Evolutionary conservation across 92 coral and sea anemone genomes (phyloP).

Genomic region (Micromussa lordhowensis): DNA sequence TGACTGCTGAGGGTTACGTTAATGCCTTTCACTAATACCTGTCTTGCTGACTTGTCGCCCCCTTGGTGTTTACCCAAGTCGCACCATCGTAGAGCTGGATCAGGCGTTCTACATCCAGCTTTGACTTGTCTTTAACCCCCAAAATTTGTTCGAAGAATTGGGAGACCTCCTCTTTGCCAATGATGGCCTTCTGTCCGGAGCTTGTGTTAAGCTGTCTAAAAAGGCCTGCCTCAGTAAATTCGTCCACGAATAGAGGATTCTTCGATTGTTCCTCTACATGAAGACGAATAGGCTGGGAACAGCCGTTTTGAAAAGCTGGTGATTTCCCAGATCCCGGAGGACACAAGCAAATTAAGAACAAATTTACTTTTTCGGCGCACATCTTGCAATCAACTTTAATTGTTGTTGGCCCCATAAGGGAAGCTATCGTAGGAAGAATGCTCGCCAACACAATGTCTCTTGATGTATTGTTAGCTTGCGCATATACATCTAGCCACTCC

Average conservation of each 20-base stretch:
- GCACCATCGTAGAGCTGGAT: constrained; percentile 38
- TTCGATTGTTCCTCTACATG: too few species aligned
- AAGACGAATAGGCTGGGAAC: too few species aligned
- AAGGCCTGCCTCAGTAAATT: neutral
- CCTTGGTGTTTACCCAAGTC: constrained; percentile 43
- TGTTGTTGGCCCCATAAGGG: neutral
- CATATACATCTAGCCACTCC: too few species aligned
- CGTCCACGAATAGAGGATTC: too few species aligned
- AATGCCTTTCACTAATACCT: neutral
- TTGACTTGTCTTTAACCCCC: constrained; percentile 32
- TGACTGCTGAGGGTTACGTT: too few species aligned
- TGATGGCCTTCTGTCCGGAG: constrained; percentile 7
- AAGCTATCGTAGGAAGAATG: neutral
- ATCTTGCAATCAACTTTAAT: neutral
- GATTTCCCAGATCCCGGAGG: neutral
- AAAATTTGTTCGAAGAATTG: constrained; percentile 42
- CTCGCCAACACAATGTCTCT: too few species aligned
- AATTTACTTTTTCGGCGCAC: neutral
- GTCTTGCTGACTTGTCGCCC: constrained; percentile 26
- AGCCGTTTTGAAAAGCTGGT: neutral
- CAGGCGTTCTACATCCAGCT: constrained; percentile 28
- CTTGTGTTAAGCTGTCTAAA: constrained; percentile 23
- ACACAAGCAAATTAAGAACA: neutral
- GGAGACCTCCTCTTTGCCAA: constrained; percentile 32
- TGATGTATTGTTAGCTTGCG: too few species aligned